Base-by-base conservation (phyloP, 2,113 vertebrate genomes). In the Forbesichthys agassizii region DNA sequence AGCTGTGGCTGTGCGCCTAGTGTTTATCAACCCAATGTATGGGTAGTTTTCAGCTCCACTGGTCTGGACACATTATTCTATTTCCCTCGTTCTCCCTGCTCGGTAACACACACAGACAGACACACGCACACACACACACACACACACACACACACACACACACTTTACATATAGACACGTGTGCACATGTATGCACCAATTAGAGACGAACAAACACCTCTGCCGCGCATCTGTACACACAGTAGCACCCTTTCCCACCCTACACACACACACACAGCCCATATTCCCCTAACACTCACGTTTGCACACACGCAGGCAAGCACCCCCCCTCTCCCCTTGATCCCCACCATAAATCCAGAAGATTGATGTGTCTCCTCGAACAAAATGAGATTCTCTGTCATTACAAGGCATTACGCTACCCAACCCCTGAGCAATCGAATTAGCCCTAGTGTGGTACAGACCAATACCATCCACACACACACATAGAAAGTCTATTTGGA, bases 21-120 rank as follows among this genome's bases (percentile, higher is more conserved):
- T 92, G 87, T 92, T 91, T 92, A 89, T 90, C 86, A 91, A 90
- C 88, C 87, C 85, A 85, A 84, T 90, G 86, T 90, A 88, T 86
- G 84, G 79, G 84, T 90, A 87, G 82, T 92, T 91, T 92, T 91
- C 87, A 88, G 88, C 89, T 93, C 82, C 87, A 91, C 81, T 88
- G 89, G 72, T 89, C 86, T 81, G 86, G 77, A 85, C 80, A 89
- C 85, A 89, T 91, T 91, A 89, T 92, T 90, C 86, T 77, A 88
- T 92, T 90, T 89, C 84, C 75, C 76, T 64, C 69, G 79, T 86
- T 78, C 86, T 81, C 73, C 74, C 80, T 89, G 83, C 77, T 88
- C 16, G 6, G 27, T 27, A 27, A 58, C 27, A 33, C 56, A 84
- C 77, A 56, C 74, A 77, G 62, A 66, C 65, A 71, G 20, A 20